Percentiles rank a stretch among this genome's conserved stretches.
Evolutionary conservation across 2,113 vertebrate species (phyloP).

Genomic region (Halcyon senegalensis): DNA sequence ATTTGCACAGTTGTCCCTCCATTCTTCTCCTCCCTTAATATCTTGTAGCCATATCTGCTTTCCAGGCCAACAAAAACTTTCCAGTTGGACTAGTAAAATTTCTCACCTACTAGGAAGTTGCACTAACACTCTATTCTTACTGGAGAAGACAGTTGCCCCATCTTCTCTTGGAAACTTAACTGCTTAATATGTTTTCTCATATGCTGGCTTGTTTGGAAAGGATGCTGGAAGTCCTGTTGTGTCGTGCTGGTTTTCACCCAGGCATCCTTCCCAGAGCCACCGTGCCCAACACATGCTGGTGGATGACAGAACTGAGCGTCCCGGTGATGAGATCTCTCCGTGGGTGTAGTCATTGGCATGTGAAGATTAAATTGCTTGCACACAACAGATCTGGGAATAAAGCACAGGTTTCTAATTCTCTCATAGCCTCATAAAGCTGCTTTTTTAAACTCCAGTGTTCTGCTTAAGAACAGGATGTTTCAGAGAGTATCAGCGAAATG

Average conservation of each 20-base stretch:
- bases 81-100: background rate
- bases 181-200: background rate
- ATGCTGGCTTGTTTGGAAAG: background rate
- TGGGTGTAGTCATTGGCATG: background rate
- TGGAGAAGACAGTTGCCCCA: background rate
- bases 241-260: fast-evolving
- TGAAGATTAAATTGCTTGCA: background rate
- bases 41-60: background rate
- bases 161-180: background rate
- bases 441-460: background rate
- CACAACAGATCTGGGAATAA: background rate
- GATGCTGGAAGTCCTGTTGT: background rate
- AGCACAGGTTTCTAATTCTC: background rate
- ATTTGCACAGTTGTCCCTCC: background rate
- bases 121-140: background rate
- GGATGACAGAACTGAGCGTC: background rate
- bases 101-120: background rate
- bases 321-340: background rate
- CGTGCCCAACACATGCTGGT: fast-evolving
- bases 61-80: background rate
- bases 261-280: background rate
- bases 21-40: background rate
- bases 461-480: conserved; percentile 36
- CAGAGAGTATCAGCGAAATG: background rate
- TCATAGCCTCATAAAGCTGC: background rate